Conservation (phyloP, 1,140 invertebrate species). For the Charaxes varanes region DNA sequence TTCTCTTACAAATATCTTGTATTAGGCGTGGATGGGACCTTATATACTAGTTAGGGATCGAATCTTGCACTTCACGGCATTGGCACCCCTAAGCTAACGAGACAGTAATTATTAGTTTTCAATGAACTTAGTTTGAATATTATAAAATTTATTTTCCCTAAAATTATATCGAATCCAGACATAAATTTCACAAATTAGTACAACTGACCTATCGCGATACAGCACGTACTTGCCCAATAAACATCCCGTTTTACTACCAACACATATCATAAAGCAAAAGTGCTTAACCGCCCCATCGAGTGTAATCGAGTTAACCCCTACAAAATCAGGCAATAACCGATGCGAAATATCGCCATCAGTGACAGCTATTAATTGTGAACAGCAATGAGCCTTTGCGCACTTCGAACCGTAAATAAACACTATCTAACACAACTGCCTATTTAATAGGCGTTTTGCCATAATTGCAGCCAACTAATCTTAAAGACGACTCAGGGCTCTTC, state of each 20-base stretch:
- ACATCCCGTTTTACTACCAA: constrained; percentile 15
- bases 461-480: constrained; percentile 42
- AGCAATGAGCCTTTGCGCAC: constrained; percentile 24
- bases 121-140: too few relatives aligned
- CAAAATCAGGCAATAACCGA: constrained; percentile 34
- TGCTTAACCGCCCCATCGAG: constrained; percentile 37
- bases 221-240: constrained; percentile 1
- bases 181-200: too few relatives aligned
- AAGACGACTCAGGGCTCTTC: too few relatives aligned
- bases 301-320: constrained; percentile 48
- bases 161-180: neutral
- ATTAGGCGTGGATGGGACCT: too few relatives aligned
- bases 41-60: too few relatives aligned
- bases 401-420: constrained; percentile 26
- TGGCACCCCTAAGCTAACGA: too few relatives aligned
- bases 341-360: constrained; percentile 46
- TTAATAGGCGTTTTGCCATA: constrained; percentile 49
- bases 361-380: constrained; percentile 29
- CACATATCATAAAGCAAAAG: constrained; percentile 25
- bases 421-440: constrained; percentile 33
- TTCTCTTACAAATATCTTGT: too few relatives aligned
- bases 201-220: too few relatives aligned
- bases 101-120: too few relatives aligned
- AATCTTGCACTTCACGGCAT: too few relatives aligned
- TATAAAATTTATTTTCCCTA: too few relatives aligned